These are phyloP conservation scores for Andricus quercusramuli DNA, from an alignment of 2,888 invertebrate species.

Conservation along the genomic window DNA sequence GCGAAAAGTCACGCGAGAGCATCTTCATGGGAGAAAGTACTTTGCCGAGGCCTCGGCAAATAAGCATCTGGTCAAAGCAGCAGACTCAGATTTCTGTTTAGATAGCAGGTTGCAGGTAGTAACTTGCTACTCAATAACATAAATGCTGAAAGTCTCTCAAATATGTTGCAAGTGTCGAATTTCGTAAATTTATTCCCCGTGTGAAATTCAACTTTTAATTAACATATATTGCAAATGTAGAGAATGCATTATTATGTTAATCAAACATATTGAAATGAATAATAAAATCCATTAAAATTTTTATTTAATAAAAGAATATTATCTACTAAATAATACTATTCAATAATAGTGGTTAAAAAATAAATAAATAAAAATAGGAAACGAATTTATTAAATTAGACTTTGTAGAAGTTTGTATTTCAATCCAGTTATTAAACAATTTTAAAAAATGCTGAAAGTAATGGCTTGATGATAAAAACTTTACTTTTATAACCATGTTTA, in stretches of 20 bases:
- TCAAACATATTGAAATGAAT: neutral
- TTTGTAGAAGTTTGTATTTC: no score
- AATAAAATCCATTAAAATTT: no score
- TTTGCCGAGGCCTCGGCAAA: slow-evolving; percentile 17
- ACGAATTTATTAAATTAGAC: no score
- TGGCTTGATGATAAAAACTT: no score
- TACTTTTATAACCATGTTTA: no score
- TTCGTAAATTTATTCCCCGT: neutral
- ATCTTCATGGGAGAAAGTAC: slow-evolving; percentile 57
- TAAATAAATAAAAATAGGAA: no score
- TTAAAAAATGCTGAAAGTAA: no score
- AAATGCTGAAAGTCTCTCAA: neutral
- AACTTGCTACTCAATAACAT: slow-evolving; percentile 29
- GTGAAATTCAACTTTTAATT: neutral
- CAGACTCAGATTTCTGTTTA: slow-evolving; percentile 28
- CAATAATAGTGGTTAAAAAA: no score
- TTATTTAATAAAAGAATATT: no score
- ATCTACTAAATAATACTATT: no score
- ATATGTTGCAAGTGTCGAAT: neutral
- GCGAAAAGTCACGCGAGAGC: slow-evolving; percentile 41
- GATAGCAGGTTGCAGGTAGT: slow-evolving; percentile 11
- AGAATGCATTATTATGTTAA: neutral
- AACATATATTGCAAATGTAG: neutral
- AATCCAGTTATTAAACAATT: no score
- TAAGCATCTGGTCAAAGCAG: slow-evolving; percentile 26